A percentile compares a stretch with the other conserved stretches of the same genome.
These are phyloP conservation scores for Cosmia pyralina DNA, from an alignment of 2,888 invertebrate species.

Conservation along the genomic window DNA sequence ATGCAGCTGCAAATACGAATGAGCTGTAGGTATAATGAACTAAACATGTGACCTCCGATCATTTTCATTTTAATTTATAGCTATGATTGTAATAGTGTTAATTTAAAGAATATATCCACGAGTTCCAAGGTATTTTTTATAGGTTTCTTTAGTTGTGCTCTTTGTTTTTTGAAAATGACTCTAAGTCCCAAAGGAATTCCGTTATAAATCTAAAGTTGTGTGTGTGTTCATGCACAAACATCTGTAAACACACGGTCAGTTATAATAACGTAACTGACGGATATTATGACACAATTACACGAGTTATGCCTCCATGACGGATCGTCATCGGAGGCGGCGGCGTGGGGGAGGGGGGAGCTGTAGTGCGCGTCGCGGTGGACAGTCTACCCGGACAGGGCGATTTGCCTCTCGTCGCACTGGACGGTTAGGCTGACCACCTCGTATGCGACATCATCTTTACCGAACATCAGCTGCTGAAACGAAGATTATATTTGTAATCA, in stretches of 20 bases:
- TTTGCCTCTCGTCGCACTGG: conserved; percentile 75
- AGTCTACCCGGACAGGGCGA: conserved; percentile 89
- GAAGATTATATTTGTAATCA: conserved; percentile 1
- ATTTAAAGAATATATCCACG: not conserved
- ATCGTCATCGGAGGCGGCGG: not conserved
- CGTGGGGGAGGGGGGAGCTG: not conserved
- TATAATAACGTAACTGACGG: conserved; percentile 27
- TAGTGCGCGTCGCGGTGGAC: conserved; percentile 71
- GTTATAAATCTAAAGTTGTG: not conserved
- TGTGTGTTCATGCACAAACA: conserved; percentile 11
- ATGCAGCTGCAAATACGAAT: conserved; percentile 47
- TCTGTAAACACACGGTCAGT: conserved; percentile 23
- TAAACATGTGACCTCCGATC: conserved; percentile 42
- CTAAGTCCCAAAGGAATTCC: not conserved
- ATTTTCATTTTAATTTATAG: conserved; percentile 9
- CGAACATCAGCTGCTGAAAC: conserved; percentile 16
- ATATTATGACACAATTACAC: conserved; percentile 36
- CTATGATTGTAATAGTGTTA: not conserved
- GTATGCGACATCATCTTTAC: conserved; percentile 42
- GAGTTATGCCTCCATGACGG: conserved; percentile 25
- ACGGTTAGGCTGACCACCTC: conserved; percentile 78
- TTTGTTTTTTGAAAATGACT: not conserved
- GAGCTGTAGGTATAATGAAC: conserved; percentile 61
- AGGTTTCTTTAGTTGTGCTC: not conserved
- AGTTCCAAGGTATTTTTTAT: not conserved